Base-by-base conservation (phyloP, 2,888 invertebrate species). In the Apoderus coryli region DNA sequence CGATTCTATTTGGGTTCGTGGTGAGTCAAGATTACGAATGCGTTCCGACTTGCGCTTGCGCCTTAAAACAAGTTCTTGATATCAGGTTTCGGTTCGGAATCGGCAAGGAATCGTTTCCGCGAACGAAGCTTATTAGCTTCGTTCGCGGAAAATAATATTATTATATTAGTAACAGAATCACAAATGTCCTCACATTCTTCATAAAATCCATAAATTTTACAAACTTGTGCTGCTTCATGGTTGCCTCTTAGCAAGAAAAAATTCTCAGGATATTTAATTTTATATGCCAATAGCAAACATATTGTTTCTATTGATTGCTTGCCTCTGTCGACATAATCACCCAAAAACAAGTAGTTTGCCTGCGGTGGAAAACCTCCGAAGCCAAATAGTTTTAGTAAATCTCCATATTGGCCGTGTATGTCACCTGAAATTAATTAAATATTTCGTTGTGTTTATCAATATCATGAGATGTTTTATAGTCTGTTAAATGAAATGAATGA, bases 201-300 rank as follows among this genome's bases (percentile, higher is more conserved):
- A 49, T 66, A 72, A 48, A 72, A 72, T 30, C 72, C 71, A 49
- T 72, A 72, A 33, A 69, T 65, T 43, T 69, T 58, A 55, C 73
- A 75, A 51, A 76, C 72, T 42, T 65, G 64, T 25, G 71, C 69
- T 49, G 72, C 71, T 47, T 74, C 74, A 50, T 74, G 74, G 48
- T 76, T 76, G 31, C 74, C 74, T 40, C 74, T 53, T 14, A 74
- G 56, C 16, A 76, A 54, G 51, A 73, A 75, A 52, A 74, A 74
- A 48, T 73, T 74, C 50, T 74, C 72, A 4, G 74, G 73, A 46
- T 73, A 75, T 54, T 74, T 74, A 43, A 75, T 67, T 56, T 75
- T 75, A 56, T 74, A 75, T 7, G 72, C 72, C 32, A 75, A 53
- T 12, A 69, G 49, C 23, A 76, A 58, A 47, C 72, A 74, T 42